Evolutionary conservation across 2,888 invertebrate genomes (phyloP), one percentile per base, ranked within the genome.

Genomic region (Notodonta dromedarius): DNA sequence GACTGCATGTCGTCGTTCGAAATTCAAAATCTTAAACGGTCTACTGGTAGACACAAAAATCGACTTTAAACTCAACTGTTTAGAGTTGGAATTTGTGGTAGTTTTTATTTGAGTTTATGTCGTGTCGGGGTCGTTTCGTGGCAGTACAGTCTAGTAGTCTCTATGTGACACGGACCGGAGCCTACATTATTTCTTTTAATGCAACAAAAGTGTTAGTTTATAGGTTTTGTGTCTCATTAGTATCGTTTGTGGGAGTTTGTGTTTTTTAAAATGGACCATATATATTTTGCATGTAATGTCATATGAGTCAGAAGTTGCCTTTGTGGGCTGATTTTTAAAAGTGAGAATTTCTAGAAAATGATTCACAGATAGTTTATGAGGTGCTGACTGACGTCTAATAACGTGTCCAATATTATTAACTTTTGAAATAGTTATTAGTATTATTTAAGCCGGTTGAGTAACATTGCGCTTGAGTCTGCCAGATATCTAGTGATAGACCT

Each of bases 11-110:
- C 75, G 71, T 82, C 77, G 82, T 78, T 82, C 78, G 81, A 82
- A 83, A 86, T 87, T 90, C 86, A 79, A 88, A 89, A 88, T 88
- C 86, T 81, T 78, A 83, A 83, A 79, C 65, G 71, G 58, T 67
- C 40, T 50, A 40, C 5, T 32, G 32, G 40, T 61, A 40, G 69
- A 65, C 11, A 16, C 66, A 59, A 82, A 70, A 77, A 59, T 74
- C 60, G 59, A 76, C 83, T 69, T 76, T 81, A 70, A 51, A 13
- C 5, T 50, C 4, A 35, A n/a, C 0, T 0, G 0, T 16, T 62
- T 63, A 78, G 59, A 68, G 73, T 63, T 59, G 60, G 67, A 59
- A 73, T 70, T 75, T 39, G 57, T 40, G 11, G 57, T 62, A 35
- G 50, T 50, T 59, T 56, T n/a, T 44, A 48, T 59, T 61, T 52